These are phyloP conservation scores for Elaphurus davidianus DNA, from an alignment of 2,113 vertebrate species.

Conservation along the genomic window DNA sequence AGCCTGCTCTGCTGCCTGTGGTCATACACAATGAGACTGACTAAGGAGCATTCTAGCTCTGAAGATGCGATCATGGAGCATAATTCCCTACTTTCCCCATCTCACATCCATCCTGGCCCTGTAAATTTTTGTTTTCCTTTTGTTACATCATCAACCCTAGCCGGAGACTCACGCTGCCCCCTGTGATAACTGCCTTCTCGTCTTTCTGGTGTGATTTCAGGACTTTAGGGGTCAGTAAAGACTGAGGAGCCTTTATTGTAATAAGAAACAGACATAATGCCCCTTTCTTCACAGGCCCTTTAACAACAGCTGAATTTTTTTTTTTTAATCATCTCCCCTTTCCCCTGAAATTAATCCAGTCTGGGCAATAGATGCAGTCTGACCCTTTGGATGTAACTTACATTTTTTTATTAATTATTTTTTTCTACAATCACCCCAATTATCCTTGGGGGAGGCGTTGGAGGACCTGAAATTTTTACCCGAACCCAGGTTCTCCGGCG, in stretches of 20 bases:
- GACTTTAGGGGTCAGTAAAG: slow-evolving; percentile 88
- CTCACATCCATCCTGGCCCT: neutral
- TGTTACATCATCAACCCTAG: slow-evolving; percentile 81
- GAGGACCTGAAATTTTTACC: slow-evolving; percentile 89
- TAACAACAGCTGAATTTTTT: slow-evolving; percentile 63
- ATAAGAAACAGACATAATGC: slow-evolving; percentile 97
- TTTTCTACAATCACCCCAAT: slow-evolving; percentile 85
- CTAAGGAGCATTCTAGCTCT: slow-evolving; percentile 72
- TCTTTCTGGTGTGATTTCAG: slow-evolving; percentile 89
- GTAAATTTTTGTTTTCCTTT: slow-evolving; percentile 58
- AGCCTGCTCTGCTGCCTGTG: slow-evolving; percentile 63
- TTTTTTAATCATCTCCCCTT: slow-evolving; percentile 69
- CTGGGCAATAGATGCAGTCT: slow-evolving; percentile 90
- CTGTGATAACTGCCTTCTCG: slow-evolving; percentile 90
- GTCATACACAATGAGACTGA: slow-evolving; percentile 61
- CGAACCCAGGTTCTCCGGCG: slow-evolving; percentile 88
- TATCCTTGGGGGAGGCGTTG: slow-evolving; percentile 84
- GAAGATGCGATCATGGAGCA: slow-evolving; percentile 77
- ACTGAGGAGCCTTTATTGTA: slow-evolving; percentile 92
- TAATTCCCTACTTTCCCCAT: neutral
- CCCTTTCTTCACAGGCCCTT: slow-evolving; percentile 79
- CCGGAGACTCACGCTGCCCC: slow-evolving; percentile 90
- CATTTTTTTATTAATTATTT: slow-evolving; percentile 80
- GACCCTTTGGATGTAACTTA: slow-evolving; percentile 86
- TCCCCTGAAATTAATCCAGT: slow-evolving; percentile 86